These are phyloP conservation scores for Calliopum simillimum DNA, from an alignment of 2,888 invertebrate species.

Conservation along the genomic window DNA sequence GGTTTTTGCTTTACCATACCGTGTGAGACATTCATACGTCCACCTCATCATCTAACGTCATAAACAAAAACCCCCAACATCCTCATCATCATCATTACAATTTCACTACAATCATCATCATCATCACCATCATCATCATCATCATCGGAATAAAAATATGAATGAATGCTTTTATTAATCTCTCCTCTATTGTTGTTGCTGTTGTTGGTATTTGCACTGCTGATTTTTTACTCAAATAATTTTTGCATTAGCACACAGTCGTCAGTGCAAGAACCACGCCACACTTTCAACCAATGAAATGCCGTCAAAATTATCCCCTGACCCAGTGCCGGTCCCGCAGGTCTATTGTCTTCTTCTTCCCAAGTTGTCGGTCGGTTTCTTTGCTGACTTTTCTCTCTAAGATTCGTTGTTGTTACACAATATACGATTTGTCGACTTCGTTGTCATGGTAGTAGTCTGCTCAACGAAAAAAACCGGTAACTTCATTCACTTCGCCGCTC, in stretches of 20 bases:
- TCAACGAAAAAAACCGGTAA: constrained; percentile 43
- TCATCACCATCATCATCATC: constrained; percentile 4
- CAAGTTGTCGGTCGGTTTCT: constrained; percentile 24
- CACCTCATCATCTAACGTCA: background rate
- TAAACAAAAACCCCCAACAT: background rate
- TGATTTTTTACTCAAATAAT: background rate
- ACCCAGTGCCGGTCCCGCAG: constrained; percentile 29
- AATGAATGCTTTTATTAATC: constrained; percentile 24
- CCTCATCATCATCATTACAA: background rate
- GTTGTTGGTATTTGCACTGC: background rate
- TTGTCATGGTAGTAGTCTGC: constrained; percentile 6
- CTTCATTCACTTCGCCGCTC: constrained; percentile 22
- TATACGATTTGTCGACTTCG: constrained; percentile 7
- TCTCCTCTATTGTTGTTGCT: background rate
- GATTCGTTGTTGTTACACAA: constrained; percentile 38
- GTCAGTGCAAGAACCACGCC: constrained; percentile 53
- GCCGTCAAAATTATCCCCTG: constrained; percentile 36
- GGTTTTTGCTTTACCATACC: background rate
- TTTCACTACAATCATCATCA: background rate
- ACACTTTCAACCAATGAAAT: constrained; percentile 53
- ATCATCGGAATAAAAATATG: constrained; percentile 8
- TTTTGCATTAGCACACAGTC: constrained; percentile 14
- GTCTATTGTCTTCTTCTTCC: constrained; percentile 7
- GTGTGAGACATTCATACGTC: background rate
- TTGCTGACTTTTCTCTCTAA: constrained; percentile 25